Evolutionary conservation across 53 echinoderm and acorn worm genomes (phyloP), one percentile per base, ranked within the genome.

Genomic region (Holothuria scabra): DNA sequence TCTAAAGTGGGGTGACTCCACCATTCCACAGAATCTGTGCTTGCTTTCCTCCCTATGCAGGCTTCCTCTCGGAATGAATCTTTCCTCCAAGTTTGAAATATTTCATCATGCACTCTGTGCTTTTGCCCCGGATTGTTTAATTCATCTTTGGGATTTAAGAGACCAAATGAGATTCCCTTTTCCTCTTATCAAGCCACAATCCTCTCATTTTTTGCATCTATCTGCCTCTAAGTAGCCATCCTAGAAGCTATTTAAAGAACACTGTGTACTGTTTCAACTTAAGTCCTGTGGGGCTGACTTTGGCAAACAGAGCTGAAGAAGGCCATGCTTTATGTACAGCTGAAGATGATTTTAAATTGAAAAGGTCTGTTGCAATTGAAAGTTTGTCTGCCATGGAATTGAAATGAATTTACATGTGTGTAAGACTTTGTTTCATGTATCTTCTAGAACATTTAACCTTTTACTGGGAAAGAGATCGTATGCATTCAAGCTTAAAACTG

Each of bases 201-300:
- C 52, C 18, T 52, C 52, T 16, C 41, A 16, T 18, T 52, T 16
- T 18, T 0, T 52, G 52, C 52, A 52, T 52, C 52, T 16, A 14
- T 18, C 16, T 52, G 52, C 52, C 52, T 52, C 52, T 18, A 52
- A n/a, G 52, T 16, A 52, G 52, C 52, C 52, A 52, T 52, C 52
- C 52, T 52, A 52, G 52, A 16, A 72, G 72, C 31, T 44, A 21
- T 72, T 72, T 49, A 72, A 72, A 72, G 72, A 72, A 38, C 46
- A 72, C 44, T 72, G 21, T 72, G 72, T 72, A 72, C 72, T 72
- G 72, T 72, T 72, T 72, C 72, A 72, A 72, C 72, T 72, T 7
- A n/a, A 23, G 46, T 72, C 72, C 72, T 72, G 7, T 72, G 72
- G 72, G 49, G 52, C 23, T 46, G 44, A 48, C 46, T 34, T 72